These are phyloP conservation scores for Anoplolepis gracilipes DNA, from an alignment of 1,140 invertebrate genomes.

Conservation along the genomic window DNA sequence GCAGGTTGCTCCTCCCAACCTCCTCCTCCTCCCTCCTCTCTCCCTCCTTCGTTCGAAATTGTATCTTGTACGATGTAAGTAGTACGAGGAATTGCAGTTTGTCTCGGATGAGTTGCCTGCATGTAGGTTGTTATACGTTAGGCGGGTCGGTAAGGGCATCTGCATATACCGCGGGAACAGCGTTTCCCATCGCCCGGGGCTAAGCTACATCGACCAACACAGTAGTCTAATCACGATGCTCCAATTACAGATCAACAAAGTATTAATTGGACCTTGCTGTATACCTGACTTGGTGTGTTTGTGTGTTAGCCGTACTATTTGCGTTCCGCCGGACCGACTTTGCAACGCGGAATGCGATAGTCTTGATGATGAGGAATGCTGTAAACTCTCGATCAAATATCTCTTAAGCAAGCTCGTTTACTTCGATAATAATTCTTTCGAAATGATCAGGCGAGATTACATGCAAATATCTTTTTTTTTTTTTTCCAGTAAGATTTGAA, in stretches of 20 bases:
- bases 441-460: not conserved
- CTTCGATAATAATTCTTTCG: not conserved
- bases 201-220: slow-evolving; percentile 43
- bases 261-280: slow-evolving; percentile 60
- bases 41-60: slow-evolving; percentile 24
- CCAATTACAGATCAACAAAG: slow-evolving; percentile 56
- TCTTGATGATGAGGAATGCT: not conserved
- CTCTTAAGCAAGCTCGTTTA: not conserved
- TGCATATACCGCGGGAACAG: slow-evolving; percentile 23
- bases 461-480: not conserved
- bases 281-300: slow-evolving; percentile 8
- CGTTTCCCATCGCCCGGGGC: slow-evolving; percentile 6
- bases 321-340: not conserved
- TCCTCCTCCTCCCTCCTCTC: not conserved
- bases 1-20: not conserved
- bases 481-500: no score
- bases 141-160: slow-evolving; percentile 44
- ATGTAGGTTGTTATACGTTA: slow-evolving; percentile 54
- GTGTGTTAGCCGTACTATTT: slow-evolving; percentile 28
- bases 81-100: slow-evolving; percentile 54
- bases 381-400: not conserved
- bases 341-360: not conserved
- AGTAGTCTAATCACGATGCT: slow-evolving; percentile 62
- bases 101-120: slow-evolving; percentile 52
- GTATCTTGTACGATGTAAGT: slow-evolving; percentile 57